A percentile compares a stretch with the other conserved stretches of the same genome.
Conservation (phyloP, 1,140 invertebrate genomes). For the Hycleus cichorii region DNA sequence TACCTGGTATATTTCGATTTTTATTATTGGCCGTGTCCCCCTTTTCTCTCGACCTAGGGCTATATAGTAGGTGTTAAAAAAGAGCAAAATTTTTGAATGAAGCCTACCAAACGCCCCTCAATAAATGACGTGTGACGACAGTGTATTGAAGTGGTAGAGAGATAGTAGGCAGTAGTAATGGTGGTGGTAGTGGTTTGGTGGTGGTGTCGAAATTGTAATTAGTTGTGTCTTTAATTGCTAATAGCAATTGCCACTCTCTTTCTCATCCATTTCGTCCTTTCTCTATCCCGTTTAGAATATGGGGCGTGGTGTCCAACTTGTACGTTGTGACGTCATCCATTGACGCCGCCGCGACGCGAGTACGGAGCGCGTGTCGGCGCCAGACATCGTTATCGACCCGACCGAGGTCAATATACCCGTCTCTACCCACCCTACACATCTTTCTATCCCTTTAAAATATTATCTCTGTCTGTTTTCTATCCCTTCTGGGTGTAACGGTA, state of each 20-base stretch:
- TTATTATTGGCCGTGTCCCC: background rate
- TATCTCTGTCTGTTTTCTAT: no score
- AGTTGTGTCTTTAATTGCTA: slow-evolving; percentile 10
- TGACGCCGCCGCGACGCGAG: slow-evolving; percentile 30
- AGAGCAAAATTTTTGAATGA: slow-evolving; percentile 8
- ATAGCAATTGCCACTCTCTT: background rate
- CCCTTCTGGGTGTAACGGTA: no score
- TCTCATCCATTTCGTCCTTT: background rate
- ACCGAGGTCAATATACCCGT: slow-evolving; percentile 27
- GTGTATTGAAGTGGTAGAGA: no score
- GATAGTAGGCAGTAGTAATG: background rate
- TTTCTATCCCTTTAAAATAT: background rate
- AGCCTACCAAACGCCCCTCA: background rate
- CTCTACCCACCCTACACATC: slow-evolving; percentile 9
- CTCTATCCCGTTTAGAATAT: background rate
- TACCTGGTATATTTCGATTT: background rate
- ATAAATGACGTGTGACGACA: no score
- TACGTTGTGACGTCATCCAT: slow-evolving; percentile 28
- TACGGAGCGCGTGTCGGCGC: slow-evolving; percentile 24
- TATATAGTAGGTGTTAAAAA: background rate
- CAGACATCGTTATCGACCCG: slow-evolving; percentile 37
- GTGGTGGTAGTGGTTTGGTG: background rate
- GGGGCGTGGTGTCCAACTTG: slow-evolving; percentile 23
- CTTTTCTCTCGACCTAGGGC: no score
- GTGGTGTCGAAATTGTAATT: slow-evolving; percentile 11